A percentile compares a stretch with the other conserved stretches of the same genome.
Evolutionary conservation across 2,113 vertebrate species (phyloP).

Genomic region (Arvicanthis niloticus): DNA sequence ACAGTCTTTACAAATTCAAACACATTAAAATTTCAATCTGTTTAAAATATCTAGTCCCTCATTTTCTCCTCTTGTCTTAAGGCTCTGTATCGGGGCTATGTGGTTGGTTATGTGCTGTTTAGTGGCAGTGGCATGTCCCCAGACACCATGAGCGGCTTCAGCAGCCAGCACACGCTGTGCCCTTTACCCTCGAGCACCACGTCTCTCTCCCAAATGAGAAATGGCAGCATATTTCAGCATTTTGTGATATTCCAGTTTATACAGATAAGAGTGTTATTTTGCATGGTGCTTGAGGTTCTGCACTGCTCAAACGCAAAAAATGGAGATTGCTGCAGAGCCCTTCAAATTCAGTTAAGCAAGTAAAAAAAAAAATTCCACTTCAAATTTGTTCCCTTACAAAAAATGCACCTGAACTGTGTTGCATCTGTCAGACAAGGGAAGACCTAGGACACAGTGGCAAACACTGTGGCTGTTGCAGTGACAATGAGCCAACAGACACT

Average conservation of each 20-base stretch:
- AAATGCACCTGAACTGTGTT: conserved; percentile 99
- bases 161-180: rapidly evolving
- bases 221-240: conserved; percentile 94
- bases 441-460: conserved; percentile 94
- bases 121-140: neutral
- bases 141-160: neutral
- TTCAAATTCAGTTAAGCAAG: conserved; percentile 97
- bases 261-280: conserved; percentile 88
- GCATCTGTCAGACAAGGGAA: conserved; percentile 99
- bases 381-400: conserved; percentile 97
- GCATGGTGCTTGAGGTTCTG: neutral
- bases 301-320: neutral
- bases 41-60: neutral
- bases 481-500: conserved; percentile 93
- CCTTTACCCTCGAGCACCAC: neutral
- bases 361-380: conserved; percentile 96
- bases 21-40: neutral
- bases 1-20: neutral
- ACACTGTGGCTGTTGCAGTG: conserved; percentile 93
- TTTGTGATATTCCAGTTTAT: conserved; percentile 94
- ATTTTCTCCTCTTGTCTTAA: neutral
- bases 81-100: neutral
- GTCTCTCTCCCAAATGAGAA: conserved; percentile 91
- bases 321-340: conserved; percentile 95
- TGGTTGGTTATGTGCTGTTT: neutral